These are phyloP conservation scores for Sebastes kiyomatsui DNA, from an alignment of 2,797 vertebrate species.

Conservation along the genomic window DNA sequence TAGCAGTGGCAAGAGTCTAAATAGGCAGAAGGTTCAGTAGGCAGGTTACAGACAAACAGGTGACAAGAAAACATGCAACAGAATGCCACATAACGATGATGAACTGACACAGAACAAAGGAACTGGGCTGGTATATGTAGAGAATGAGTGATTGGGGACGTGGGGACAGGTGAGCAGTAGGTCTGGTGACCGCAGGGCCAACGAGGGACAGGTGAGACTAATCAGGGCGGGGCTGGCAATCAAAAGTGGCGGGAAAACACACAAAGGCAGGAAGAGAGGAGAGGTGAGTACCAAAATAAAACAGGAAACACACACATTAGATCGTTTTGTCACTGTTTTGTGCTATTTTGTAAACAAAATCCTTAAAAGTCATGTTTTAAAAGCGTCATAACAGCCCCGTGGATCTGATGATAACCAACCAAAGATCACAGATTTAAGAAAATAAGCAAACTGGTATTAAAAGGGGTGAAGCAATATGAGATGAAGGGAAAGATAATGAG, in stretches of 20 bases:
- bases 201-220: background rate
- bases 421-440: background rate
- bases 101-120: background rate
- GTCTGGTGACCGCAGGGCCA: rapidly evolving
- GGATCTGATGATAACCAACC: background rate
- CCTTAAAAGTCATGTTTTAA: background rate
- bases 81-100: background rate
- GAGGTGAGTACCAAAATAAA: background rate
- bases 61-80: background rate
- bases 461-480: background rate
- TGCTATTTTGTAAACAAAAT: background rate
- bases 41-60: background rate
- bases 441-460: background rate
- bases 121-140: background rate
- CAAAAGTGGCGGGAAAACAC: background rate
- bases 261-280: background rate
- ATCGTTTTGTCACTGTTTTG: background rate
- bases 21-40: background rate
- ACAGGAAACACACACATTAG: background rate
- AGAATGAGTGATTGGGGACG: background rate
- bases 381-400: background rate
- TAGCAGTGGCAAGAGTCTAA: too few relatives aligned
- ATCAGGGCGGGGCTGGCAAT: background rate
- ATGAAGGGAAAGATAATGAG: background rate
- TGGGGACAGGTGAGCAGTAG: background rate